These are phyloP conservation scores for Trichopoda pennipes DNA, from an alignment of 2,888 invertebrate species.

Conservation along the genomic window DNA sequence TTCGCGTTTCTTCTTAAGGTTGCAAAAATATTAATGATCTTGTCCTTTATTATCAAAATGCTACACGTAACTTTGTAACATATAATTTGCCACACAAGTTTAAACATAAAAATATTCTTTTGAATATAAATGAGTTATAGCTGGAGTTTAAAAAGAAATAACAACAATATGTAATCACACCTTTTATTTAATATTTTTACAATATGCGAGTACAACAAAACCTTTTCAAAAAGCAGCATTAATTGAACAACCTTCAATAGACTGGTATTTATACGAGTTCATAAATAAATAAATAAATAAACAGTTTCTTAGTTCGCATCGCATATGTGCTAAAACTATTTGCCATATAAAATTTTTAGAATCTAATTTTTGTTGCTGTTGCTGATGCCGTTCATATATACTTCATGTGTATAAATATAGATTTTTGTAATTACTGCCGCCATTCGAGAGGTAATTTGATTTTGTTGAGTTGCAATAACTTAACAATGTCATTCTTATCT, in stretches of 20 bases:
- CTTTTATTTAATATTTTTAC: conserved; percentile 50
- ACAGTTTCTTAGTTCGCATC: conserved; percentile 48
- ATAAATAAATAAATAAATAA: conserved; percentile 8
- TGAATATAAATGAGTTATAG: conserved; percentile 31
- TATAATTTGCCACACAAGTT: conserved; percentile 31
- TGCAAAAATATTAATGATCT: neutral
- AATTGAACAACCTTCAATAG: conserved; percentile 57
- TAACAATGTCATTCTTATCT: conserved; percentile 68
- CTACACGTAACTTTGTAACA: conserved; percentile 1
- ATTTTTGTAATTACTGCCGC: conserved; percentile 47
- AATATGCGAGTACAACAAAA: conserved; percentile 9
- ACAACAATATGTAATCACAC: conserved; percentile 55
- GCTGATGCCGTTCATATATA: neutral
- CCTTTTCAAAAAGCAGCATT: conserved; percentile 5
- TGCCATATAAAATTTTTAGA: neutral
- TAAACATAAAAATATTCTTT: neutral
- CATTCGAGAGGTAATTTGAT: conserved; percentile 19
- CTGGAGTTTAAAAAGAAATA: neutral
- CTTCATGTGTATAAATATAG: conserved; percentile 2
- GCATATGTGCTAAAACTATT: conserved; percentile 16
- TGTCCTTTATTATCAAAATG: neutral
- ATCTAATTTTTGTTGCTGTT: conserved; percentile 1
- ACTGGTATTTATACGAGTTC: conserved; percentile 9
- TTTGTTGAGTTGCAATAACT: conserved; percentile 60
- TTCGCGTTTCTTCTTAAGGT: neutral